These are phyloP conservation scores for Eurystomus glaucurus DNA, from an alignment of 2,797 vertebrate species.

Conservation along the genomic window DNA sequence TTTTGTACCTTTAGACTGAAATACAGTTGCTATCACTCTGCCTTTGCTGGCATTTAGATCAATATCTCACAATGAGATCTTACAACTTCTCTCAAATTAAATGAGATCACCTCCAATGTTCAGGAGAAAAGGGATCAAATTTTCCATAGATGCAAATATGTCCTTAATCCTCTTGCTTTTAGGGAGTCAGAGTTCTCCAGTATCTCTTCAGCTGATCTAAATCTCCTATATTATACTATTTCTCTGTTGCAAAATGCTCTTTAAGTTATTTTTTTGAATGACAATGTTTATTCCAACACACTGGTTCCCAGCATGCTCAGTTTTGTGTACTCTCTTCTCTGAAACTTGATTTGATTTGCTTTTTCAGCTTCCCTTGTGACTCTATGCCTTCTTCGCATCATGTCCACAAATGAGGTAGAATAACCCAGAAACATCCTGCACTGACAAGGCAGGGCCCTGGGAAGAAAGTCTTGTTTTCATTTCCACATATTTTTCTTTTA, in stretches of 20 bases:
- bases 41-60: neutral
- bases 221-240: neutral
- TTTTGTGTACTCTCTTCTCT: neutral
- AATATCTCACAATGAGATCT: neutral
- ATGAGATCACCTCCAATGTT: neutral
- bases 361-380: neutral
- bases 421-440: neutral
- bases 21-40: neutral
- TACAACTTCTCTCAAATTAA: neutral
- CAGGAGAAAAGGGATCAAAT: neutral
- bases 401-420: neutral
- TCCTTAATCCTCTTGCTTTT: constrained; percentile 6
- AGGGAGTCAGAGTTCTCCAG: neutral
- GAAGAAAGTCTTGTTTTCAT: constrained; percentile 22
- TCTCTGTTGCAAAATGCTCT: neutral
- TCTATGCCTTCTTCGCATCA: neutral
- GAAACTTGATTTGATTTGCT: neutral
- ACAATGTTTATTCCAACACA: neutral
- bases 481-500: constrained; percentile 44
- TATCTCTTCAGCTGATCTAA: neutral
- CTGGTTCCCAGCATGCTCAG: accelerated
- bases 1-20: neutral
- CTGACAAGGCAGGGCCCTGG: neutral
- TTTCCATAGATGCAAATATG: constrained; percentile 1
- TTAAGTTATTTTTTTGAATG: neutral